Percentiles rank a stretch among this genome's conserved stretches.
Conservation (phyloP, 2,888 invertebrate species). For the Lacanobia wlatinum region DNA sequence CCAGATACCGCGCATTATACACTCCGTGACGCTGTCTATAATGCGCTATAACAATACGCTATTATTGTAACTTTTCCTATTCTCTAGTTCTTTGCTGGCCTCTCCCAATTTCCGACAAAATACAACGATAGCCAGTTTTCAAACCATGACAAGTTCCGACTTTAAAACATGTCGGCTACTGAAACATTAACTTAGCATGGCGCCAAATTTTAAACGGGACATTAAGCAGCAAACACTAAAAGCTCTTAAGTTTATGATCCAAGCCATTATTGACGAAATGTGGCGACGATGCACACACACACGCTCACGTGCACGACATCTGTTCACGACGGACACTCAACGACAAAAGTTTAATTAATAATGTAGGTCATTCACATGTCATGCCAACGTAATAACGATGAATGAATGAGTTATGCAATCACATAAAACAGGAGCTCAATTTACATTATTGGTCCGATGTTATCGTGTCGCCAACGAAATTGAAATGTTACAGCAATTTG, state of each 20-base stretch:
- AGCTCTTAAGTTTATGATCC: slow-evolving; percentile 60
- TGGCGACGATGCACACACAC: slow-evolving; percentile 58
- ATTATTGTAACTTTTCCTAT: too few relatives aligned
- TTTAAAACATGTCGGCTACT: slow-evolving; percentile 17
- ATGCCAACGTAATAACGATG: slow-evolving; percentile 29
- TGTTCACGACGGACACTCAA: slow-evolving; percentile 70
- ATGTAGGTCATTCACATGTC: slow-evolving; percentile 66
- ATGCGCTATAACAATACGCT: too few relatives aligned
- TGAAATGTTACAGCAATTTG: slow-evolving; percentile 31
- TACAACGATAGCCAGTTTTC: background rate
- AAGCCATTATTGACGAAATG: slow-evolving; percentile 62
- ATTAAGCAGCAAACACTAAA: slow-evolving; percentile 54
- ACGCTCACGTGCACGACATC: slow-evolving; percentile 77
- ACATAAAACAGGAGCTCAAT: slow-evolving; percentile 31
- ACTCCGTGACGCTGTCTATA: too few relatives aligned
- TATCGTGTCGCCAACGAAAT: slow-evolving; percentile 19
- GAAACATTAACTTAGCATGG: slow-evolving; percentile 44
- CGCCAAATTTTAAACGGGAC: slow-evolving; percentile 57
- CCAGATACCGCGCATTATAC: too few relatives aligned
- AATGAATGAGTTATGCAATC: slow-evolving; percentile 43
- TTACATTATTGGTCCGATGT: slow-evolving; percentile 15
- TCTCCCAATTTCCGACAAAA: background rate
- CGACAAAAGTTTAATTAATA: slow-evolving; percentile 68
- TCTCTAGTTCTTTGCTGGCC: too few relatives aligned
- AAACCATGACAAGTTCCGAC: slow-evolving; percentile 5